Base-by-base conservation (phyloP, 1,140 invertebrate species). In the Carposina sasakii region DNA sequence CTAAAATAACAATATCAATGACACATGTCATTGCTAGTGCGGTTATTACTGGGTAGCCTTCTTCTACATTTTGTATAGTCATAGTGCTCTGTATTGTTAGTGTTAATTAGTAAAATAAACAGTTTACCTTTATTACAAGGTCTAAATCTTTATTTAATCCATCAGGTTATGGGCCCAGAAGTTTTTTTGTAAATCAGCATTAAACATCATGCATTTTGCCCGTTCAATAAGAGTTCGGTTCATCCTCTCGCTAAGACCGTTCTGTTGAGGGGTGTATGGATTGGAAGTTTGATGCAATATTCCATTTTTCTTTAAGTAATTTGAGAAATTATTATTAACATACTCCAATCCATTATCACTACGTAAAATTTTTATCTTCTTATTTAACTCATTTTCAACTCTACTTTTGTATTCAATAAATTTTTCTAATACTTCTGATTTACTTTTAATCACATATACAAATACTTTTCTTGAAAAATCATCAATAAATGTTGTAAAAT, bases 301-400 rank as follows among this genome's bases (percentile, higher is more conserved):
- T 6, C 73, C 72, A 12, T 50, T 20, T 10, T 63, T 50, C 17
- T 57, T 56, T 2, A 77, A 54, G 34, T 57, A 78, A 3, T 52
- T 34, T 16, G 67, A 52, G 44, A 85, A 71, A 2, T 53, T 28
- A 13, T 51, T 46, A 50, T 66, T 76, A 1, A 55, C 19, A 50
- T 74, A 82, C 48, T 85, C 81, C 3, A 21, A 54, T 10, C 78
- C 82, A 52, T 85, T 85, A 45, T 85, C 81, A 23, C 52, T 56
- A n/a, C 31, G 9, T 13, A 33, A 13, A 30, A 65, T 63, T 69
- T 34, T 60, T 23, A 49, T 67, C 58, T 19, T 57, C 37, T 33
- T 33, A 33, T 33, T 33, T 33, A 33, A 13, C 3, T 13, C n/a
- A 13, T 33, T 33, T 33, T 33, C 31, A n/a, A 33, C 31, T n/a